These are phyloP conservation scores for Tiliacea citrago DNA, from an alignment of 2,888 invertebrate genomes.

Conservation along the genomic window DNA sequence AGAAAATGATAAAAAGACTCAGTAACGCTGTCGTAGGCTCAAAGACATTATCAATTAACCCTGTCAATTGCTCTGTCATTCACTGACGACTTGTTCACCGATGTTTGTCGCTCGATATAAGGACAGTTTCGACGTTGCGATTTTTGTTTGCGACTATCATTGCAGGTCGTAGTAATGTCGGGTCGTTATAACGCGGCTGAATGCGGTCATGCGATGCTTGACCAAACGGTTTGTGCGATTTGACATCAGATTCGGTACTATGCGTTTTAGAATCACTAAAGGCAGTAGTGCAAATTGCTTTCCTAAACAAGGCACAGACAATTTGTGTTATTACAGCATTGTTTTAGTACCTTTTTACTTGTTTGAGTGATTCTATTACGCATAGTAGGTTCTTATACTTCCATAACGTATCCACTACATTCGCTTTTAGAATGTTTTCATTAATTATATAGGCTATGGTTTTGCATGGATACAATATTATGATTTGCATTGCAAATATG, in stretches of 20 bases:
- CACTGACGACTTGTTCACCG: slow-evolving; percentile 32
- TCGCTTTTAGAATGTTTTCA: slow-evolving; percentile 41
- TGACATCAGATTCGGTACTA: slow-evolving; percentile 72
- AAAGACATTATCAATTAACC: slow-evolving; percentile 20
- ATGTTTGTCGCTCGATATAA: slow-evolving; percentile 60
- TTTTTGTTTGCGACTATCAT: slow-evolving; percentile 85
- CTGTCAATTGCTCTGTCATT: slow-evolving; percentile 51
- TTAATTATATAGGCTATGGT: slow-evolving; percentile 18
- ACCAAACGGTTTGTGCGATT: slow-evolving; percentile 87
- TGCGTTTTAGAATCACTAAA: slow-evolving; percentile 67
- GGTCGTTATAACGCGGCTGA: slow-evolving; percentile 76
- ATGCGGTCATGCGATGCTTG: slow-evolving; percentile 85
- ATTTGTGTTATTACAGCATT: slow-evolving; percentile 45
- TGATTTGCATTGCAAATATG: slow-evolving; percentile 53
- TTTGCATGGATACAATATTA: slow-evolving; percentile 40
- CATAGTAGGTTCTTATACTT: slow-evolving; percentile 47
- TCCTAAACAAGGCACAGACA: slow-evolving; percentile 21
- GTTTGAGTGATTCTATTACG: slow-evolving; percentile 48
- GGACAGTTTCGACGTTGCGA: slow-evolving; percentile 70
- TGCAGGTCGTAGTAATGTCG: slow-evolving; percentile 85
- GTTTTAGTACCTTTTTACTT: background rate
- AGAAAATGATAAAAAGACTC: slow-evolving; percentile 54
- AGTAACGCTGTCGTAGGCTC: slow-evolving; percentile 20
- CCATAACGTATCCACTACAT: slow-evolving; percentile 53
- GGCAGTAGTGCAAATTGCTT: slow-evolving; percentile 50